A percentile compares a stretch with the other conserved stretches of the same genome.
These are phyloP conservation scores for Pteria penguin DNA, from an alignment of 2,888 invertebrate species.

Conservation along the genomic window DNA sequence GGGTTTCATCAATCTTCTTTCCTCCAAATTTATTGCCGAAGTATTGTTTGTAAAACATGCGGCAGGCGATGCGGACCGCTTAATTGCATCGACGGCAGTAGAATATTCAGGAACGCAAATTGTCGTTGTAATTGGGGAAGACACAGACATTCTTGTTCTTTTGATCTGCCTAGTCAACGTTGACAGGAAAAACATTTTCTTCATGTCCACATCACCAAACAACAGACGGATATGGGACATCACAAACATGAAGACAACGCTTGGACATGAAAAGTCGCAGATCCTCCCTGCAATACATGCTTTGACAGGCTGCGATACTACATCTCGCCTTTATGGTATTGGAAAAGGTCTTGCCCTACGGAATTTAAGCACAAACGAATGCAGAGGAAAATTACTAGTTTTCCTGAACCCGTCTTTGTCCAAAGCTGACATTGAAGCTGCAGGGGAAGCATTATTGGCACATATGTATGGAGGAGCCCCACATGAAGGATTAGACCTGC, in stretches of 20 bases:
- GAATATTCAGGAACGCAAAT: background rate
- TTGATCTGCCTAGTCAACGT: constrained; percentile 10
- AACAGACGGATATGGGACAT: background rate
- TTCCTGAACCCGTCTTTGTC: background rate
- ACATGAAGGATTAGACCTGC: constrained; percentile 4
- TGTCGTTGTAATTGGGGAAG: constrained; percentile 24
- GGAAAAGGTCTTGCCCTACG: background rate
- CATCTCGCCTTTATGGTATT: background rate
- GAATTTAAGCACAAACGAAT: background rate
- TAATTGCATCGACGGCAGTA: constrained; percentile 32
- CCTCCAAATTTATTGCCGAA: background rate
- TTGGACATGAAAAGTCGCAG: background rate
- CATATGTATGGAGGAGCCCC: constrained; percentile 4
- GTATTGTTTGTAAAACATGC: constrained; percentile 15
- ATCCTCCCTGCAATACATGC: background rate
- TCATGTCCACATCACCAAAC: background rate
- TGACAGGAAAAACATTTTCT: background rate
- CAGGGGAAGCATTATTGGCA: background rate
- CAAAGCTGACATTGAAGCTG: background rate
- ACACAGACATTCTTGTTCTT: constrained; percentile 40
- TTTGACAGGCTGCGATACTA: background rate
- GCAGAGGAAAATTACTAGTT: background rate
- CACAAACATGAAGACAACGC: background rate
- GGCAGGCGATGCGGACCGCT: constrained; percentile 26
- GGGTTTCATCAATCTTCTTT: constrained; percentile 23